Percentiles rank a stretch among this genome's conserved stretches.
Conservation (phyloP, 2,888 invertebrate genomes). For the Heliothis peltigera region DNA sequence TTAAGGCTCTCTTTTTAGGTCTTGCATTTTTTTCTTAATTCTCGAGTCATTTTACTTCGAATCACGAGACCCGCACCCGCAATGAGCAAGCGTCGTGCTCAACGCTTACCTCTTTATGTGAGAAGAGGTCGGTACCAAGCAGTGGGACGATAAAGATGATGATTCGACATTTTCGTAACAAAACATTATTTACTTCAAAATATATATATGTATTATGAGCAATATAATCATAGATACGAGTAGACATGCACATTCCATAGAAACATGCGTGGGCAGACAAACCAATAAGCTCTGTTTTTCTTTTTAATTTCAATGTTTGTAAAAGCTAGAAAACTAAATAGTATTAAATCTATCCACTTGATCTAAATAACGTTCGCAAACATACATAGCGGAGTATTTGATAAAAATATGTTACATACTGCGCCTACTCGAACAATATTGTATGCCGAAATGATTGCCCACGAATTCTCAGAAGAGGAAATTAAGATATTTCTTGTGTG, state of each 20-base stretch:
- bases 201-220: too few species aligned
- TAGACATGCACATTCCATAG: not conserved
- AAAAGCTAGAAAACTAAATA: conserved; percentile 24
- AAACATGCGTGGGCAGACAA: conserved; percentile 10
- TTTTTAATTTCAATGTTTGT: conserved; percentile 24
- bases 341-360: conserved; percentile 25
- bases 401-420: conserved; percentile 11
- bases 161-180: too few species aligned
- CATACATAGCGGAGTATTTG: conserved; percentile 9
- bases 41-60: too few species aligned
- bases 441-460: conserved; percentile 23
- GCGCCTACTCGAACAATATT: conserved; percentile 17
- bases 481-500: conserved; percentile 3
- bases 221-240: too few species aligned
- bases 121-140: too few species aligned
- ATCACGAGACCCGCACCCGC: too few species aligned
- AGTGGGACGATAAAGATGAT: too few species aligned
- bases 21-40: too few species aligned
- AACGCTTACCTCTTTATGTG: too few species aligned
- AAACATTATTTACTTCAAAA: too few species aligned
- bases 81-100: too few species aligned
- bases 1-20: too few species aligned
- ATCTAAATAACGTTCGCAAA: conserved; percentile 29
- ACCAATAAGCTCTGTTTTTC: conserved; percentile 20
- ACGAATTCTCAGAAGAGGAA: not conserved